Conservation (phyloP, 2,113 vertebrate genomes). For the Bubo bubo region DNA sequence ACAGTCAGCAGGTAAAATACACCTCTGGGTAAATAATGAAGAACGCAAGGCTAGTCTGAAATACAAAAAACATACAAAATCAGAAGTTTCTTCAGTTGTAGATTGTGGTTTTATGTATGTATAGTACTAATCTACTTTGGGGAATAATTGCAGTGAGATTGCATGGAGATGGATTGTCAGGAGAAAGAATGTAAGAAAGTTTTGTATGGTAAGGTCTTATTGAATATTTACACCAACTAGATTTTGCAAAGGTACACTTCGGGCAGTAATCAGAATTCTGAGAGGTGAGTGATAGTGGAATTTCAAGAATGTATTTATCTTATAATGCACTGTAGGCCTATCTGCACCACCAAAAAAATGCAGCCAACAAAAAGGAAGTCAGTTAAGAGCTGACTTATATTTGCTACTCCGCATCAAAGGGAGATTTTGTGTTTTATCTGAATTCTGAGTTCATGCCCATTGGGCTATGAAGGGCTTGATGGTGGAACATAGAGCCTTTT, state of each 20-base stretch:
- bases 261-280: not conserved
- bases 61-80: not conserved
- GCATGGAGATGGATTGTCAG: not conserved
- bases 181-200: not conserved
- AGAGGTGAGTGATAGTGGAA: not conserved
- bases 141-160: not conserved
- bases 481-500: not conserved
- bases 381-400: not conserved
- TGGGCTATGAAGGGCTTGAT: not conserved
- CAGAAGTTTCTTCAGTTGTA: not conserved
- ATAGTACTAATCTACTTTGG: not conserved
- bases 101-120: not conserved
- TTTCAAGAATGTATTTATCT: not conserved
- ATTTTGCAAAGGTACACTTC: not conserved
- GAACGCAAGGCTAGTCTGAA: not conserved
- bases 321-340: not conserved
- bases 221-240: not conserved
- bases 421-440: not conserved
- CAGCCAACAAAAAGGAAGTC: not conserved
- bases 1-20: not conserved
- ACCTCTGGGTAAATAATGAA: not conserved
- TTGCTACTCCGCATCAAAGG: not conserved
- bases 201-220: not conserved
- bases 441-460: not conserved
- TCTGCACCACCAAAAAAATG: not conserved